A percentile compares a stretch with the other conserved stretches of the same genome.
phyloP scores from a whole-genome alignment of 2,888 invertebrate genomes.

The Nomada fucata region DNA sequence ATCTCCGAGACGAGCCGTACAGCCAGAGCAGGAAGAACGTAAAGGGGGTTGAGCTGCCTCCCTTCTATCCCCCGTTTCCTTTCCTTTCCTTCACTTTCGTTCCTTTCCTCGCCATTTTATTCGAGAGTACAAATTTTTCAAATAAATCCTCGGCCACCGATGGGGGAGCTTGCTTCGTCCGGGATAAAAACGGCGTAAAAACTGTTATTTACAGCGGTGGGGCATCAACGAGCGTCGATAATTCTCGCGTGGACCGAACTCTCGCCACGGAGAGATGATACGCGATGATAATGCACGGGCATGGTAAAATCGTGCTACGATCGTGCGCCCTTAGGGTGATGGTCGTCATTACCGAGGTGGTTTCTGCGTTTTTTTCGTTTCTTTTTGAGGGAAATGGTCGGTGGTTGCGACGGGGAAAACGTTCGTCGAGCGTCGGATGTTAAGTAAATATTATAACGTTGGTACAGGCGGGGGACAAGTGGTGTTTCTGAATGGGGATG shows the following conservation, averaged over 20 bases:
- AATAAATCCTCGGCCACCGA: slow-evolving; percentile 65
- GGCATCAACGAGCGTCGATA: slow-evolving; percentile 58
- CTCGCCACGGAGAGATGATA: slow-evolving; percentile 45
- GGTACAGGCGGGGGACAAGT: too few species aligned
- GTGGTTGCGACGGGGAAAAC: not conserved
- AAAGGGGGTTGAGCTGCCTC: slow-evolving; percentile 18
- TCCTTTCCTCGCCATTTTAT: not conserved
- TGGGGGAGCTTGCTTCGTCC: slow-evolving; percentile 43
- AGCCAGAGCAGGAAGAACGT: slow-evolving; percentile 25
- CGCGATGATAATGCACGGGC: slow-evolving; percentile 41
- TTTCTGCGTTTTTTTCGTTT: not conserved
- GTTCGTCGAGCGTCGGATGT: not conserved
- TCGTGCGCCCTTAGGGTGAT: not conserved
- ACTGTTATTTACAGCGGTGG: slow-evolving; percentile 65
- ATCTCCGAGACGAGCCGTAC: slow-evolving; percentile 33
- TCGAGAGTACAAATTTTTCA: slow-evolving; percentile 54
- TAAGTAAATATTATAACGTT: not conserved
- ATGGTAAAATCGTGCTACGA: slow-evolving; percentile 18
- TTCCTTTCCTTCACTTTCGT: not conserved
- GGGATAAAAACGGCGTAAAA: slow-evolving; percentile 63
- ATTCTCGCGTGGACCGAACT: slow-evolving; percentile 57
- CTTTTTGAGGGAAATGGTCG: not conserved
- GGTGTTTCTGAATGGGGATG: too few species aligned
- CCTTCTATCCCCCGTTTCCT: not conserved
- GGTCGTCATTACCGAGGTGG: not conserved